These are phyloP conservation scores for Metallyticus violacea DNA, from an alignment of 2,888 invertebrate species.

Conservation along the genomic window DNA sequence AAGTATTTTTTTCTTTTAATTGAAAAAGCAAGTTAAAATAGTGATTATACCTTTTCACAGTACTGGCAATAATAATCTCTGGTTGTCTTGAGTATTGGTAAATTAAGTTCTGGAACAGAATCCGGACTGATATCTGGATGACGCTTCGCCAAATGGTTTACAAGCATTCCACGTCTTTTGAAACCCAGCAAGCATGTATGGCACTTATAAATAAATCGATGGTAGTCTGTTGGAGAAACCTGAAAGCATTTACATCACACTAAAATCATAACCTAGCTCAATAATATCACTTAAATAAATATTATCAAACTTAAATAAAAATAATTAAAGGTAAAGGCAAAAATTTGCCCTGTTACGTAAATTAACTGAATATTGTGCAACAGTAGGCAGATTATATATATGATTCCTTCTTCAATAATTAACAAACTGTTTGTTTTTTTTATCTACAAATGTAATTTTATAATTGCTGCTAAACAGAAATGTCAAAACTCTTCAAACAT, in stretches of 20 bases:
- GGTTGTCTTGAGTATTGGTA: conserved; percentile 74
- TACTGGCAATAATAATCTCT: conserved; percentile 81
- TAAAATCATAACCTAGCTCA: neutral
- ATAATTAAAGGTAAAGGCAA: no score
- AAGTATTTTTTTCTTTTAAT: neutral
- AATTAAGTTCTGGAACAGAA: conserved; percentile 68
- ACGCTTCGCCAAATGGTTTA: conserved; percentile 79
- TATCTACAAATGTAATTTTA: no score
- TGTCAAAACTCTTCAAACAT: no score
- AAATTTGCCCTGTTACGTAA: no score
- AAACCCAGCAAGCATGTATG: conserved; percentile 71
- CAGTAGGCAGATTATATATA: no score
- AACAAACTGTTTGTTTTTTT: no score
- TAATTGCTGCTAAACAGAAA: no score
- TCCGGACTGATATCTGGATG: conserved; percentile 64
- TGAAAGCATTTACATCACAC: conserved; percentile 37
- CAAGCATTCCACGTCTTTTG: conserved; percentile 80
- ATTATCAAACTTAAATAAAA: no score
- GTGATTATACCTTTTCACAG: conserved; percentile 70
- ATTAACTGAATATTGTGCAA: no score
- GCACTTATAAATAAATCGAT: conserved; percentile 73
- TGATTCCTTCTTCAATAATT: no score
- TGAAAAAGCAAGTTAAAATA: neutral
- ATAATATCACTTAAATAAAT: neutral
- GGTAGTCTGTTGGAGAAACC: conserved; percentile 61